Conservation (phyloP, 2,797 vertebrate genomes). For the Agapornis canus region DNA sequence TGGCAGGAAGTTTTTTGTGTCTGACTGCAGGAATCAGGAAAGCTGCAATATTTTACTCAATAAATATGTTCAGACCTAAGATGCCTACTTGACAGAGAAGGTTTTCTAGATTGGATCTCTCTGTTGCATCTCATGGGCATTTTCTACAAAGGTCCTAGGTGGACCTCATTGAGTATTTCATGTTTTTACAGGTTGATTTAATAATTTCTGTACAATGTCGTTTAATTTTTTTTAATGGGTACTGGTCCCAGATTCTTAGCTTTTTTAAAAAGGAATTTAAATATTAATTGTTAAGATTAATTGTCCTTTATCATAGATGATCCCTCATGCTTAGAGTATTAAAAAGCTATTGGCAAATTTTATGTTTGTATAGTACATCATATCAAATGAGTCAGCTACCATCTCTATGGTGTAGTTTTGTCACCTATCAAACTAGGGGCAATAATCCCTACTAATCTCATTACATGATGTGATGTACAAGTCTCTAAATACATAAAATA, state of each 20-base stretch:
- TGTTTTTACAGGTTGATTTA: neutral
- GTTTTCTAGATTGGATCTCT: neutral
- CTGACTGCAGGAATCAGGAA: neutral
- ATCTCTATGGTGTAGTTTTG: neutral
- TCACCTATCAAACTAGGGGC: neutral
- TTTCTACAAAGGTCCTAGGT: neutral
- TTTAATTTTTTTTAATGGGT: neutral
- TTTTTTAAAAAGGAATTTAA: neutral
- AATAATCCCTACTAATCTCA: neutral
- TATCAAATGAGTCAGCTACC: neutral
- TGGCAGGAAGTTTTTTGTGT: neutral
- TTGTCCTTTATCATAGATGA: neutral
- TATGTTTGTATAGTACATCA: neutral
- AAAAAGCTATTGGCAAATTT: neutral
- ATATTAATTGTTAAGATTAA: neutral
- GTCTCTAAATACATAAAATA: neutral
- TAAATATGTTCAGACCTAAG: neutral
- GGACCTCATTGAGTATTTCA: neutral
- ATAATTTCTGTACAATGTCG: neutral
- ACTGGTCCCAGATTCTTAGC: neutral
- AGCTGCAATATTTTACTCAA: neutral
- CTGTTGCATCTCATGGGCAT: neutral
- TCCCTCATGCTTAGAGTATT: neutral
- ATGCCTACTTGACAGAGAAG: rapidly evolving
- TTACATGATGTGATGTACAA: neutral